phyloP scores from a whole-genome alignment of 2,888 invertebrate genomes.

The Serripes groenlandicus region DNA sequence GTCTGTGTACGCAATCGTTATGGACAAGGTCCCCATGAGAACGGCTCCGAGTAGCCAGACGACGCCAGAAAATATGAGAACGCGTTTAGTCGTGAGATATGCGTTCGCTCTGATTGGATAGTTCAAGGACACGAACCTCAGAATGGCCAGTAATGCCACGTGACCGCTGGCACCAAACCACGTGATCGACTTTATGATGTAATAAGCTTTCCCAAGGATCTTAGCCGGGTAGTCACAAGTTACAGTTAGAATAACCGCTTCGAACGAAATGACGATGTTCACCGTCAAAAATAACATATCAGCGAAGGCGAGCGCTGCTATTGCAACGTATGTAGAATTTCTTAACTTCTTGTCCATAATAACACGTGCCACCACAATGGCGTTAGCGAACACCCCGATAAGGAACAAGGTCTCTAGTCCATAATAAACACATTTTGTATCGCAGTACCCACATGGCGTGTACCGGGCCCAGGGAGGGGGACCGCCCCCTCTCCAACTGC shows the following conservation, averaged over 20 bases:
- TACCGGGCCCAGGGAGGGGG: neutral
- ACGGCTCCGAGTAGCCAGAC: constrained; percentile 47
- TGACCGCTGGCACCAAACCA: constrained; percentile 57
- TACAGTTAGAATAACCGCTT: constrained; percentile 23
- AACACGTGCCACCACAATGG: constrained; percentile 37
- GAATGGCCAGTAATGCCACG: constrained; percentile 47
- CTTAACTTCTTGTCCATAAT: constrained; percentile 28
- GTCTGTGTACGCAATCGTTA: neutral
- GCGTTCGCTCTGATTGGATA: neutral
- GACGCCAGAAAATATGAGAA: constrained; percentile 36
- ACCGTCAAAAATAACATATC: constrained; percentile 37
- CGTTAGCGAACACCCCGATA: constrained; percentile 42
- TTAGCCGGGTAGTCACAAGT: constrained; percentile 4
- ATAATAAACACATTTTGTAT: constrained; percentile 28
- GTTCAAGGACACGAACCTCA: constrained; percentile 41
- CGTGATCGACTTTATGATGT: constrained; percentile 25
- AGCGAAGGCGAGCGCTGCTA: constrained; percentile 40
- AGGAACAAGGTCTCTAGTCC: constrained; percentile 26
- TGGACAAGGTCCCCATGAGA: constrained; percentile 33
- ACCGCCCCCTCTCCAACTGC: neutral
- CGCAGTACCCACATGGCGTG: constrained; percentile 46
- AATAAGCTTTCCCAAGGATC: constrained; percentile 4
- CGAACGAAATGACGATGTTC: constrained; percentile 25
- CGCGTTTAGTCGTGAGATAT: neutral
- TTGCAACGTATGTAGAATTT: constrained; percentile 47